These are phyloP conservation scores for Drosophila kikkawai DNA, from an alignment of 1,140 invertebrate species.

Conservation along the genomic window DNA sequence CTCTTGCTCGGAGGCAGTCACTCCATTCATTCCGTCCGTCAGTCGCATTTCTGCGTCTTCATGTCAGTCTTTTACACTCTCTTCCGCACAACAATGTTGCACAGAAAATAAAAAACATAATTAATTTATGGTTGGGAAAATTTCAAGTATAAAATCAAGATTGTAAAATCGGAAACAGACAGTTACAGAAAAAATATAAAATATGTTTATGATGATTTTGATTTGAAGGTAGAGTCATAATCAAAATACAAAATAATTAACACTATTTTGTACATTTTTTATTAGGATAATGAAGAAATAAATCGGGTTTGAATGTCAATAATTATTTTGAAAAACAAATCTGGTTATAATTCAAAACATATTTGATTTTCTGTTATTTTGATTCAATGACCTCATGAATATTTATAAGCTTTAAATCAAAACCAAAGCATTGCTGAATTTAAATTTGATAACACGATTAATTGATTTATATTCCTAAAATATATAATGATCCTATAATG, in stretches of 20 bases:
- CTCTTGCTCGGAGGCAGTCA: slow-evolving; percentile 53
- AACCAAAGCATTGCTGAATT: too few relatives aligned
- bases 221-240: neutral
- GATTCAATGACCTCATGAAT: too few relatives aligned
- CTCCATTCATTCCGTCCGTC: slow-evolving; percentile 23
- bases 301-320: neutral
- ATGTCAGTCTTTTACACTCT: slow-evolving; percentile 18
- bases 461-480: too few relatives aligned
- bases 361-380: too few relatives aligned
- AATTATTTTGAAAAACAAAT: neutral
- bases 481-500: too few relatives aligned
- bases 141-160: slow-evolving; percentile 3
- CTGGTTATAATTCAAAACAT: too few relatives aligned
- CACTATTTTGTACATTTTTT: neutral
- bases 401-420: too few relatives aligned
- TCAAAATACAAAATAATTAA: slow-evolving; percentile 2
- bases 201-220: neutral
- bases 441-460: too few relatives aligned
- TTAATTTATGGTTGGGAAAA: slow-evolving; percentile 8
- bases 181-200: neutral
- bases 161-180: neutral
- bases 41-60: slow-evolving; percentile 47
- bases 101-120: slow-evolving; percentile 24
- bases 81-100: slow-evolving; percentile 24
- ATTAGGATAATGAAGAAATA: neutral